Evolutionary conservation across 2,888 invertebrate genomes (phyloP), one percentile per base, ranked within the genome.

Genomic region (Ectemnius continuus): DNA sequence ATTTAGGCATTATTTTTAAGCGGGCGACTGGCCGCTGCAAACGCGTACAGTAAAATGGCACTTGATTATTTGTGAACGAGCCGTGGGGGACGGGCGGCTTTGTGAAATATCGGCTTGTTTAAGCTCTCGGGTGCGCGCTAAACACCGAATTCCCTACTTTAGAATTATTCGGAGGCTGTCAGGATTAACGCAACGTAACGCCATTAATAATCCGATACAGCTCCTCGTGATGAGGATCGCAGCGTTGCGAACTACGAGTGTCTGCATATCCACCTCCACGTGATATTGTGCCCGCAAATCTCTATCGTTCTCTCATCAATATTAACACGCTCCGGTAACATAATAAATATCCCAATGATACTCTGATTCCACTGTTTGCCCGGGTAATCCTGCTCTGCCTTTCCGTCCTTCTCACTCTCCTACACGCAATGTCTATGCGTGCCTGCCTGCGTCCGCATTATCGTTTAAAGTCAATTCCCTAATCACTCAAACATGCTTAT

Each of bases 141-240:
- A 18, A 61, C 13, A 48, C 56, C 57, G 61, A 65, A 73, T 78
- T 70, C 67, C 64, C 70, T 66, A 61, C 63, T 73, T 63, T 67
- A 62, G 64, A 70, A 73, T 73, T 76, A 70, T 67, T 64, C 11
- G 60, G 73, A 56, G 57, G 63, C 61, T 48, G 66, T 61, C 61
- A 61, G 63, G 66, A 72, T 66, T 68, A 67, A 61, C 56, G 68
- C 57, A 67, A 58, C 36, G 8, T 60, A 58, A 63, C 23, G 18
- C 56, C 66, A 69, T 59, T 67, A 61, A 60, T 70, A 69, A 59
- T 36, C 36, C 36, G 36, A 36, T 36, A 36, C 36, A 36, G 8
- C 36, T 36, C 5, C 36, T 36, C 36, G 36, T 36, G 36, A 36
- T 36, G 36, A 36, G 36, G 36, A 36, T 36, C 36, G 36, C 36